These are phyloP conservation scores for Trilocha varians DNA, from an alignment of 2,888 invertebrate species.

Conservation along the genomic window DNA sequence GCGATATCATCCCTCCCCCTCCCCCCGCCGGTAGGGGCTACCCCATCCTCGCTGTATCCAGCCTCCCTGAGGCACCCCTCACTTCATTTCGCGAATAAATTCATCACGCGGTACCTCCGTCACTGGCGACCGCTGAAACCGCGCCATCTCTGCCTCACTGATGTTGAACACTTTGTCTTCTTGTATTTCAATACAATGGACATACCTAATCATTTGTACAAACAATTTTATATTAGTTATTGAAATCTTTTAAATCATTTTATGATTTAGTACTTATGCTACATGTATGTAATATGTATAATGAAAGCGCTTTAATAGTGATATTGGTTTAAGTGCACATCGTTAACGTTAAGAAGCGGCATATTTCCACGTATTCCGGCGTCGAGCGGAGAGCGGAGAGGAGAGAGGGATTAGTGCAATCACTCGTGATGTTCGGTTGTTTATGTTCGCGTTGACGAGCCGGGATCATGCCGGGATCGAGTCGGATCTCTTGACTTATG, in stretches of 20 bases:
- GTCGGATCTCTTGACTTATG: neutral
- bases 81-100: constrained; percentile 52
- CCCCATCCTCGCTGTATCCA: neutral
- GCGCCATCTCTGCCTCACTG: neutral
- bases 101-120: constrained; percentile 26
- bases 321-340: too few species aligned
- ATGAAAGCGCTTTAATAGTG: too few species aligned
- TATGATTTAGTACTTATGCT: too few species aligned
- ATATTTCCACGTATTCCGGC: neutral
- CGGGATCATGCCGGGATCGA: neutral
- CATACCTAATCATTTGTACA: too few species aligned
- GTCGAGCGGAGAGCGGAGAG: neutral
- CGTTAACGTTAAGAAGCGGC: too few species aligned
- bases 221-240: too few species aligned
- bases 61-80: constrained; percentile 18
- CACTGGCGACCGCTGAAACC: constrained; percentile 1
- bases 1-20: constrained; percentile 1
- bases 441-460: neutral
- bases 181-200: too few species aligned
- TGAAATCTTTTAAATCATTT: too few species aligned
- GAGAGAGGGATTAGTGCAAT: neutral
- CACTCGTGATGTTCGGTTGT: neutral
- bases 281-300: too few species aligned
- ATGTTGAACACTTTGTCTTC: too few species aligned
- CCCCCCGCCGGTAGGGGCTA: neutral